phyloP scores from a whole-genome alignment of 2,797 vertebrate genomes.

The Hylomyscus alleni region DNA sequence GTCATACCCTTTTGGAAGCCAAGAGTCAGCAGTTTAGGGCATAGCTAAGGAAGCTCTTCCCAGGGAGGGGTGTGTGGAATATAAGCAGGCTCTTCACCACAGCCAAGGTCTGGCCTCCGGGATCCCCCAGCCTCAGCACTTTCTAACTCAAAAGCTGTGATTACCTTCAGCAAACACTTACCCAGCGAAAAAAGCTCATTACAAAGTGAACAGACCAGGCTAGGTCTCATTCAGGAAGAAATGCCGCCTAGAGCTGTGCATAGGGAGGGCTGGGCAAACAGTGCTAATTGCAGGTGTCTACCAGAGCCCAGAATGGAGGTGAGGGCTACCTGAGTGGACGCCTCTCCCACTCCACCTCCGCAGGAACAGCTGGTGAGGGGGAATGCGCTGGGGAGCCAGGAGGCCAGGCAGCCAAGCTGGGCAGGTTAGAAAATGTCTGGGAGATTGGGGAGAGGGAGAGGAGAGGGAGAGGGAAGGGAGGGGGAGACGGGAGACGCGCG shows the following conservation, averaged over 20 bases:
- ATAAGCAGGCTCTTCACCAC: constrained; percentile 39
- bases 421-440: not conserved
- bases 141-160: constrained; percentile 69
- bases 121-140: constrained; percentile 60
- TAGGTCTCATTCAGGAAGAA: constrained; percentile 32
- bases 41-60: not conserved
- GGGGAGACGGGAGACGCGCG: too few species aligned
- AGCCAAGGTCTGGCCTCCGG: not conserved
- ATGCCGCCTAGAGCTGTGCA: not conserved
- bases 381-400: not conserved
- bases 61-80: not conserved
- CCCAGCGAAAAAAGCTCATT: constrained; percentile 50
- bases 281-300: constrained; percentile 45
- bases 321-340: not conserved
- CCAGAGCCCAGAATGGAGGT: not conserved
- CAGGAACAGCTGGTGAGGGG: not conserved
- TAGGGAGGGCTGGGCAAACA: constrained; percentile 17
- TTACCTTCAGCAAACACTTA: constrained; percentile 73
- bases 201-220: constrained; percentile 28
- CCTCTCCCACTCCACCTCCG: not conserved
- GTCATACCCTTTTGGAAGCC: not conserved
- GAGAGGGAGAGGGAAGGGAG: too few species aligned
- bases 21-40: not conserved
- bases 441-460: not conserved
- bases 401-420: not conserved